Evolutionary conservation across 1,140 invertebrate genomes (phyloP), one percentile per base, ranked within the genome.

Genomic region (Carcinoscorpius rotundicauda): DNA sequence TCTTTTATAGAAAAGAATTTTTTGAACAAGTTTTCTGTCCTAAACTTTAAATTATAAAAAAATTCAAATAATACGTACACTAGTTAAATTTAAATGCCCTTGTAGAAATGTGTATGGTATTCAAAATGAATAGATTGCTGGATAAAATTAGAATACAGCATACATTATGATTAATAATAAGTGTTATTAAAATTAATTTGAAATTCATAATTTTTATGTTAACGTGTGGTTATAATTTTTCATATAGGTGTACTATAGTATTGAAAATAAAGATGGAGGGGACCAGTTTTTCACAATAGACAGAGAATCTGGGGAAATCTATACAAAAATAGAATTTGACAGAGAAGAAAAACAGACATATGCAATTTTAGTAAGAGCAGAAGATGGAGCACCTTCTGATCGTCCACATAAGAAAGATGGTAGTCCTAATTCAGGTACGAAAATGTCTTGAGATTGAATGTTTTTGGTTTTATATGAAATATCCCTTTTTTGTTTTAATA

Each of bases 211-310:
- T 29, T 29, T 29, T 29, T 0, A 29, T 29, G 29, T 29, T 29
- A 29, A 29, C 2, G 3, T 55, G n/a, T 55, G 6, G 6, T 67
- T 67, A 3, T 62, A 58, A 4, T 69, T 55, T 10, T 59, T 53
- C 4, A 10, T 29, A 4, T 49, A 65, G 69, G 89, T 91, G 52
- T 88, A 88, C 70, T 93, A 93, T 76, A 91, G 89, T 75, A 88
- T 96, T 62, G 91, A 93, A 89, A 57, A 84, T 84, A 11, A 84
- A 88, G 63, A 94, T 77, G 91, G 93, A 75, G 92, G 92, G 62
- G 92, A 92, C 77, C 89, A 94, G 76, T 94, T 88, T 79, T 96
- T 95, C 78, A 89, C 93, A 78, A 94, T 97, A 75, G 93, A 94
- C 78, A 82, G 86, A 74, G 87, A 93, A 74, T 90, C 90, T 6